Percentiles rank a stretch among this genome's conserved stretches.
phyloP scores from a whole-genome alignment of 2,888 invertebrate species.

The Dolichopus griseipennis region DNA sequence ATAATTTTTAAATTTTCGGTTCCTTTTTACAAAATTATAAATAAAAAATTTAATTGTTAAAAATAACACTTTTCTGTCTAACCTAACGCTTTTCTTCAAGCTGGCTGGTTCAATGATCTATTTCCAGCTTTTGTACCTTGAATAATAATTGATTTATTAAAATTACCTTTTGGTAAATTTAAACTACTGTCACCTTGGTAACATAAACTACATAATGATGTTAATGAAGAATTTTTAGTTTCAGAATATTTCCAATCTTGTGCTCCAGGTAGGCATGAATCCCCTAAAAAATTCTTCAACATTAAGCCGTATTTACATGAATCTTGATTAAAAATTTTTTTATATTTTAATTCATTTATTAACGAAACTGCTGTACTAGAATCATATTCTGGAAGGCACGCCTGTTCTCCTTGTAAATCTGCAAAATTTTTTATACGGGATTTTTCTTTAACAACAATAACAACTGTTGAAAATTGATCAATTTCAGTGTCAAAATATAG shows the following conservation, averaged over 20 bases:
- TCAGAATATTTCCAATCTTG: constrained; percentile 44
- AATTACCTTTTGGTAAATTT: neutral
- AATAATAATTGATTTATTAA: neutral
- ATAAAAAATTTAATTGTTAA: too few species aligned
- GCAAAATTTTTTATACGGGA: constrained; percentile 46
- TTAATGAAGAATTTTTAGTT: constrained; percentile 23
- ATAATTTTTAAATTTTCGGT: too few species aligned
- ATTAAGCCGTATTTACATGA: constrained; percentile 52
- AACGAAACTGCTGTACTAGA: constrained; percentile 58
- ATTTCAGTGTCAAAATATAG: constrained; percentile 52
- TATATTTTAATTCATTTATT: constrained; percentile 47
- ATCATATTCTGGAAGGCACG: constrained; percentile 59
- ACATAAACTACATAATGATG: constrained; percentile 35
- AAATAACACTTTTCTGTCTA: too few species aligned
- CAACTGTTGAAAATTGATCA: constrained; percentile 45
- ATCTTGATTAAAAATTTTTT: constrained; percentile 40
- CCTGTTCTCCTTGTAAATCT: constrained; percentile 48
- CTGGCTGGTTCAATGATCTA: neutral
- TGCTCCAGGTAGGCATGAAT: constrained; percentile 56
- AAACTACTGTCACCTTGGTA: neutral
- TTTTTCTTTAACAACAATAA: constrained; percentile 48
- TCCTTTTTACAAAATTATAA: too few species aligned
- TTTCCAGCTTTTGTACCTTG: too few species aligned
- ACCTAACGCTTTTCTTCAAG: neutral
- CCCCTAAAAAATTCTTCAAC: constrained; percentile 49